These are phyloP conservation scores for Melanotaenia nigrans DNA, from an alignment of 2,797 vertebrate species.

Conservation along the genomic window DNA sequence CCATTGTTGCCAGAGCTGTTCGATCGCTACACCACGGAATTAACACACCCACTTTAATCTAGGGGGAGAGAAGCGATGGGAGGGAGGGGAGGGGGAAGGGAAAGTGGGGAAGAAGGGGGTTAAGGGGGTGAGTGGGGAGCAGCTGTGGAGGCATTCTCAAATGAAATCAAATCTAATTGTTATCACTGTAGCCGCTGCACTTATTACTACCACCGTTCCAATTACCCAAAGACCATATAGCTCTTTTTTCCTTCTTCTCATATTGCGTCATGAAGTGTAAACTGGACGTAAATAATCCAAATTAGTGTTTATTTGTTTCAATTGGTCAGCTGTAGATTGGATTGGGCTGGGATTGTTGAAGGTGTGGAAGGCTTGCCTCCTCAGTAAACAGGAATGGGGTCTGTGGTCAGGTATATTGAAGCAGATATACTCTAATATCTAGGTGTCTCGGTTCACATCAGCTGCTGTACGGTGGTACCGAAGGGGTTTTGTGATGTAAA, in stretches of 20 bases:
- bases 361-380: constrained; percentile 23
- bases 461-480: constrained; percentile 10
- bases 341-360: constrained; percentile 54
- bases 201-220: constrained; percentile 85
- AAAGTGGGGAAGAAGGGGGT: constrained; percentile 55
- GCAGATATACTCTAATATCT: constrained; percentile 50
- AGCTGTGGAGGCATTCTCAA: constrained; percentile 89
- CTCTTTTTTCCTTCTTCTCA: constrained; percentile 35
- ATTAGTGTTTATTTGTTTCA: constrained; percentile 82
- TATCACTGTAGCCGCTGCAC: constrained; percentile 85
- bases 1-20: constrained; percentile 99
- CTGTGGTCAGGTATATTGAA: constrained; percentile 51
- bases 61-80: constrained; percentile 86
- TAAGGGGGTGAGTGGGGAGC: constrained; percentile 81
- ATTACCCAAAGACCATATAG: constrained; percentile 77
- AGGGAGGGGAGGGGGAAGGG: constrained; percentile 34
- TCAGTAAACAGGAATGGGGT: constrained; percentile 44
- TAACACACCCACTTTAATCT: constrained; percentile 98
- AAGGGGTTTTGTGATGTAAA: constrained; percentile 28
- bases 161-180: constrained; percentile 91
- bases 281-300: constrained; percentile 79
- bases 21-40: constrained; percentile 97
- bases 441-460: constrained; percentile 39
- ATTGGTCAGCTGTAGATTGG: constrained; percentile 72
- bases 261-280: constrained; percentile 62